Evolutionary conservation across 2,113 vertebrate species (phyloP).

Genomic region (Nyctibius bracteatus): DNA sequence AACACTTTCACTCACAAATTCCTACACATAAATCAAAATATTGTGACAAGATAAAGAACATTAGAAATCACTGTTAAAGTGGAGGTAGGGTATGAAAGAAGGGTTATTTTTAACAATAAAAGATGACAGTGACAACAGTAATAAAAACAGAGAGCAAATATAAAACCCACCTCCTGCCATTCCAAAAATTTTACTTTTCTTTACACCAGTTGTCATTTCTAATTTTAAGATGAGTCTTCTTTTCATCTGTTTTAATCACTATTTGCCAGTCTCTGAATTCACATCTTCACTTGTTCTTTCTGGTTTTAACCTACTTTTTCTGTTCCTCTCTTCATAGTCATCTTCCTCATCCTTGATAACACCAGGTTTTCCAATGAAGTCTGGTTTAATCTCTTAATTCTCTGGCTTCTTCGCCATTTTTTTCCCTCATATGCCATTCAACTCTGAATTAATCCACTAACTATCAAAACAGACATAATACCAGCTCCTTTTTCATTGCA

Average conservation of each 20-base stretch:
- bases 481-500: background rate
- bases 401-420: background rate
- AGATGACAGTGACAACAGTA: background rate
- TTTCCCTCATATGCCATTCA: background rate
- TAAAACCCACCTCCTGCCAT: background rate
- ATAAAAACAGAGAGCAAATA: background rate
- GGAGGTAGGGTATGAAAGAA: background rate
- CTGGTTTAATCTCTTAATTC: background rate
- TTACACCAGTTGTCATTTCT: background rate
- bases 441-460: background rate
- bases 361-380: background rate
- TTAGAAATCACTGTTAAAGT: background rate
- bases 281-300: background rate
- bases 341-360: background rate
- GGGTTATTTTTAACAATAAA: background rate
- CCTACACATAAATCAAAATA: background rate
- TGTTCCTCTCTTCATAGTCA: background rate
- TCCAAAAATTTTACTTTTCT: background rate
- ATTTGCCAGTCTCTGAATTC: background rate
- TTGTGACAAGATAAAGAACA: background rate
- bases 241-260: background rate
- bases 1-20: background rate
- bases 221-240: background rate
- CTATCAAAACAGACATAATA: background rate
- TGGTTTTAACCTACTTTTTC: background rate